Conservation (phyloP, 2,113 vertebrate species). For the Rhinoptilus africanus region DNA sequence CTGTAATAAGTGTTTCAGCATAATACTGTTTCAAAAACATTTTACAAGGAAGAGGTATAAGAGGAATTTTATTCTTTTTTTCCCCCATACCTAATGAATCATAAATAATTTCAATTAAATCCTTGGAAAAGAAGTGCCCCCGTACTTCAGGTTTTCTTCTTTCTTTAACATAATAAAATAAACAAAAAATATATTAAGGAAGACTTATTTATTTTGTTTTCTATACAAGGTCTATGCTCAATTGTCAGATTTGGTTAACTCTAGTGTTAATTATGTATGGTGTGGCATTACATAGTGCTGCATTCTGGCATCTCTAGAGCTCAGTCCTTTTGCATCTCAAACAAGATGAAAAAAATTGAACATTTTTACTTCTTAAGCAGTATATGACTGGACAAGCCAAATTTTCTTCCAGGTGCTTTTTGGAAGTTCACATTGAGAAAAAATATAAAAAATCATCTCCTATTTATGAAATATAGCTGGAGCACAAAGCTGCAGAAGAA, state of each 20-base stretch:
- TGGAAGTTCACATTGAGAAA: background rate
- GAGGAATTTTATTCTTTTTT: background rate
- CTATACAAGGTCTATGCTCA: background rate
- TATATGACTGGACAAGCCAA: background rate
- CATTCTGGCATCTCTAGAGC: background rate
- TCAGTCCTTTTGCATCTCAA: background rate
- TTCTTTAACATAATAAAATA: background rate
- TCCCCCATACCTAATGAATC: background rate
- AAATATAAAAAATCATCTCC: background rate
- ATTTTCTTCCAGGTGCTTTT: background rate
- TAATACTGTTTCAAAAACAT: background rate
- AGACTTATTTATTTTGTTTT: too few species aligned
- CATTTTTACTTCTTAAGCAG: background rate
- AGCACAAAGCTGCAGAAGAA: background rate
- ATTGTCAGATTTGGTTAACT: background rate
- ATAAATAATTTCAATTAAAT: background rate
- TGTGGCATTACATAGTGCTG: background rate
- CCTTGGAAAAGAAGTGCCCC: background rate
- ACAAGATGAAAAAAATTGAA: background rate
- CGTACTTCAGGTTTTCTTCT: background rate
- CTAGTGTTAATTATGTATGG: background rate
- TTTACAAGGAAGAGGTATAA: background rate
- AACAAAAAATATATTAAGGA: background rate
- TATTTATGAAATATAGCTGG: background rate
- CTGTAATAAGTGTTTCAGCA: background rate